Conservation (phyloP, 64 coral and sea anemone species). For the Porites australiensis region DNA sequence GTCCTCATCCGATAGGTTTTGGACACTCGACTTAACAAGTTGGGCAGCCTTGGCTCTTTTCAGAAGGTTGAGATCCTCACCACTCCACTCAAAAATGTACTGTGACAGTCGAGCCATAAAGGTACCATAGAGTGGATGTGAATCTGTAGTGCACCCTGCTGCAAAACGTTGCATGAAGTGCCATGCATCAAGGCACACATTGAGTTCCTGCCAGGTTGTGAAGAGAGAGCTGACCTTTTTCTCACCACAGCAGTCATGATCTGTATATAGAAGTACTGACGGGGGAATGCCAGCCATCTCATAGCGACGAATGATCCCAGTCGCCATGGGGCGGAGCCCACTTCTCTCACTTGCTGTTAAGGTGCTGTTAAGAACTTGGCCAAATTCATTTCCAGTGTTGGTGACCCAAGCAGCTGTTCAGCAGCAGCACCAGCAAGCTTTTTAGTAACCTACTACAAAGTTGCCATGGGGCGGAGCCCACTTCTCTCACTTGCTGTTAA, state of each 20-base stretch:
- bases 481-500: too few species aligned
- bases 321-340: conserved; percentile 63
- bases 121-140: too few species aligned
- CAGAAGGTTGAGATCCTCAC: too few species aligned
- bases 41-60: conserved; percentile 40
- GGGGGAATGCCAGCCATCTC: conserved; percentile 18
- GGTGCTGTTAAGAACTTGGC: conserved; percentile 77
- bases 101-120: too few species aligned
- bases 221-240: conserved; percentile 11
- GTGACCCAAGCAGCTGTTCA: conserved; percentile 54
- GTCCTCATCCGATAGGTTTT: neutral
- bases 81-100: too few species aligned
- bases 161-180: too few species aligned
- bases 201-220: too few species aligned
- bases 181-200: too few species aligned
- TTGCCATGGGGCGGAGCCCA: too few species aligned
- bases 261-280: conserved; percentile 49
- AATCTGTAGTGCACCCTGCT: too few species aligned
- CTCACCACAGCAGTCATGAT: conserved; percentile 75
- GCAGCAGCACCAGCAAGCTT: conserved; percentile 65
- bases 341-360: conserved; percentile 71
- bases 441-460: conserved; percentile 32
- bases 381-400: conserved; percentile 80
- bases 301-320: conserved; percentile 34
- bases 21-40: neutral